Evolutionary conservation across 2,113 vertebrate genomes (phyloP).

Genomic region (Megaptera novaeangliae): DNA sequence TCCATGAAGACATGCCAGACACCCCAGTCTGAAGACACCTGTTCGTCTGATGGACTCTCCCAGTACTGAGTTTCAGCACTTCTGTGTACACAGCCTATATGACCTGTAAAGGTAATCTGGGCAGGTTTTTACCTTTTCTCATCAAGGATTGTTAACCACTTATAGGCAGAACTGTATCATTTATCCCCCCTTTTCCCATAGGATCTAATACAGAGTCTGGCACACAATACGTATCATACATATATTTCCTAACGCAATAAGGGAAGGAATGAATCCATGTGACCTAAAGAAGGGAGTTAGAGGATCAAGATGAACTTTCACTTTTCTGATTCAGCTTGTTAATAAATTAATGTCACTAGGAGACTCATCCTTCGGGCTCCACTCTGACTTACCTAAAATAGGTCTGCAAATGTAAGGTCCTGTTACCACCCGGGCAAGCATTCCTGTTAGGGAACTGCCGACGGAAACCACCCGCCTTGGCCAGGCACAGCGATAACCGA

Average conservation of each 20-base stretch:
- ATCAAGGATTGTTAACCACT: background rate
- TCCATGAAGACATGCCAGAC: background rate
- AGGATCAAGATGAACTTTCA: background rate
- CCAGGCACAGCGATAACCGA: no score
- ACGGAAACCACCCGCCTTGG: no score
- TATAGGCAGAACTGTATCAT: background rate
- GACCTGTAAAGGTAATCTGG: rapidly evolving
- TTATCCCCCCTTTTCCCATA: background rate
- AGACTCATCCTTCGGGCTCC: background rate
- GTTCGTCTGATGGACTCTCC: background rate
- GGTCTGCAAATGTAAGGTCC: background rate
- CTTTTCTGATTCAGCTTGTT: background rate
- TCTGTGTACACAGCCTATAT: rapidly evolving
- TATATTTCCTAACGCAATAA: background rate
- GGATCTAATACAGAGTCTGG: background rate
- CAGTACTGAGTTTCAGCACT: background rate
- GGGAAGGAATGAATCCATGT: background rate
- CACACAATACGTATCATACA: background rate
- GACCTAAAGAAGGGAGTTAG: background rate
- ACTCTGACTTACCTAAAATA: background rate
- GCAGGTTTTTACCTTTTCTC: background rate
- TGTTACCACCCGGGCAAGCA: background rate
- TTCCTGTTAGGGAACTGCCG: no score
- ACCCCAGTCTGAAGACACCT: background rate
- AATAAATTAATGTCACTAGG: background rate